phyloP scores from a whole-genome alignment of 2,113 vertebrate genomes.

The Ariopsis seemanni region DNA sequence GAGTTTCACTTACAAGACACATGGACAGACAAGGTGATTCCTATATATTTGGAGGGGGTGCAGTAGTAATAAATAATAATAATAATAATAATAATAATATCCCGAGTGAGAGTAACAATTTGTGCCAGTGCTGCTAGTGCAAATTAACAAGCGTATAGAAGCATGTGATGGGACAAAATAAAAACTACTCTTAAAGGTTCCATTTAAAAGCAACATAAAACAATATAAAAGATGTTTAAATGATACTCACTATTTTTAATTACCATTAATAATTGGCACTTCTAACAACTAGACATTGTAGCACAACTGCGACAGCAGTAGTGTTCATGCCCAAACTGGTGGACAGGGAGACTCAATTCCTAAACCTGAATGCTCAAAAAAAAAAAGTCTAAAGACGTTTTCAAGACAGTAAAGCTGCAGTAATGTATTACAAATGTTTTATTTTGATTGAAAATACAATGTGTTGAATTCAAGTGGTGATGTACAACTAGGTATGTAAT shows the following conservation, averaged over 20 bases:
- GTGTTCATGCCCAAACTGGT: background rate
- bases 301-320: background rate
- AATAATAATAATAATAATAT: no score
- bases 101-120: no score
- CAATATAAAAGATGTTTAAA: background rate
- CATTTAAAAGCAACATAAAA: background rate
- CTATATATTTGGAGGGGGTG: no score
- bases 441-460: constrained; percentile 17
- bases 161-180: background rate
- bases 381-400: background rate
- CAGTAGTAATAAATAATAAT: no score
- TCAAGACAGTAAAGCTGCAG: background rate
- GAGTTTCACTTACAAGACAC: no score
- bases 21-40: no score
- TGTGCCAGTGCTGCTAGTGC: no score
- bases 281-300: background rate
- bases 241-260: background rate
- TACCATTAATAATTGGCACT: background rate
- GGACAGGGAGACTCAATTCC: background rate
- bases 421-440: constrained; percentile 41
- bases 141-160: background rate
- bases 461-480: constrained; percentile 5
- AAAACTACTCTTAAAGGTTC: background rate
- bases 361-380: background rate
- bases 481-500: background rate